Base-by-base conservation (phyloP, 1,140 invertebrate genomes). In the Panulirus ornatus region DNA sequence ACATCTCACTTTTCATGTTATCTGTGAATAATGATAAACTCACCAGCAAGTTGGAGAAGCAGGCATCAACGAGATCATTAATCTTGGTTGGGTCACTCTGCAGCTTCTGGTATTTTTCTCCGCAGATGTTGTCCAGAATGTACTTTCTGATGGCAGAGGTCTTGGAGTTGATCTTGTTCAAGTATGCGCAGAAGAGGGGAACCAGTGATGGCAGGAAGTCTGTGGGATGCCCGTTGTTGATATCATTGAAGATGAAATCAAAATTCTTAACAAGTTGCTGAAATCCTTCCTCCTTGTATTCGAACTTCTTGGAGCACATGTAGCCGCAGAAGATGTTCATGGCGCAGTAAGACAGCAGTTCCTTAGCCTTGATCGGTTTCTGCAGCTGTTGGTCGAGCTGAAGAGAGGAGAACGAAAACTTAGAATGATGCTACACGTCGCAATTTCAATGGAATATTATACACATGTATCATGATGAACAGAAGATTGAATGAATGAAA, bases 131-230 rank as follows among this genome's bases (percentile, higher is more conserved):
- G 3, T 96, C 95, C 1, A 96, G 93, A 83, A 98, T 96, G 93
- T 97, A 98, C n/a, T 95, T 93, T 1, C 97, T 94, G 71, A 98
- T 97, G 5, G 95, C 94, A 2, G 95, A 94, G 0, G 96, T 96
- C 96, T 96, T 97, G 54, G 95, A 93, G 0, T 95, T 94, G 70
- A 98, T 94, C 91, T 96, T 96, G 0, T 95, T 94, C 94, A 97
- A 95, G 92, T 97, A 96, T 0, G 94, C 94, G 14, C 94, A 94
- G 93, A 97, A 97, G 63, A 97, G 95, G 0, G 96, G 96, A 84
- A 96, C 94, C 0, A 98, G 92, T 95, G 96, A 97, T 0, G 97
- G 97, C n/a, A 98, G 93, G 93, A 98, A 98, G 93, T 98, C 98
- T 0, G 97, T 95, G 0, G 97, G 96, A 93, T 97, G 98, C 0